Evolutionary conservation across 2,113 vertebrate genomes (phyloP).

Genomic region (Peromyscus maniculatus): DNA sequence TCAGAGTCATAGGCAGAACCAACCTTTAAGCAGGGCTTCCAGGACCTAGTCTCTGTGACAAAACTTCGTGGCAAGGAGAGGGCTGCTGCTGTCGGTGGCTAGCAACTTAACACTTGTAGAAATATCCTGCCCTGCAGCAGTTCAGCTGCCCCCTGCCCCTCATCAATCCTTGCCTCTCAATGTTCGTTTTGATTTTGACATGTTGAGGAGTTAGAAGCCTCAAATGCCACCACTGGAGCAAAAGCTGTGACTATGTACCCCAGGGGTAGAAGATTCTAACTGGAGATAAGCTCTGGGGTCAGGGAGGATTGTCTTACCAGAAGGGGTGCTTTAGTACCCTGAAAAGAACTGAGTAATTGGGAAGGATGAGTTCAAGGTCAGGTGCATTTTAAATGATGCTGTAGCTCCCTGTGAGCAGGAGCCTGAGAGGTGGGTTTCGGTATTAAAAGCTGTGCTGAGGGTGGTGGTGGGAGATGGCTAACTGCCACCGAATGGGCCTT

Average conservation of each 20-base stretch:
- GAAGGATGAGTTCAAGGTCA: neutral
- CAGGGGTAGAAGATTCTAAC: neutral
- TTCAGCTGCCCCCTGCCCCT: neutral
- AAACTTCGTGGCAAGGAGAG: neutral
- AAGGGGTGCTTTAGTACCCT: accelerated
- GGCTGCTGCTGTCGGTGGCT: neutral
- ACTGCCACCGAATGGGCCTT: neutral
- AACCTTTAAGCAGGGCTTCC: neutral
- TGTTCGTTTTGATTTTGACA: neutral
- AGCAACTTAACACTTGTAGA: neutral
- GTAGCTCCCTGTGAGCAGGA: accelerated
- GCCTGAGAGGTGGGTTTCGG: neutral
- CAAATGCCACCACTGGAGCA: too few relatives aligned
- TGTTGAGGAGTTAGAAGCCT: neutral
- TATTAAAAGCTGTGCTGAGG: neutral
- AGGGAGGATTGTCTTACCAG: neutral
- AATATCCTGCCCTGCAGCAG: accelerated
- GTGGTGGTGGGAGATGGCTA: neutral
- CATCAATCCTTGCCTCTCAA: neutral
- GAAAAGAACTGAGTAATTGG: neutral
- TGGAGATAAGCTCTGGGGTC: neutral
- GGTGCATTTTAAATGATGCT: neutral
- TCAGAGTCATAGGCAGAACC: neutral
- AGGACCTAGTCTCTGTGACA: neutral
- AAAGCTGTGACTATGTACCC: neutral